Conservation (phyloP, 2,888 invertebrate genomes). For the Cosmopolites sordidus region DNA sequence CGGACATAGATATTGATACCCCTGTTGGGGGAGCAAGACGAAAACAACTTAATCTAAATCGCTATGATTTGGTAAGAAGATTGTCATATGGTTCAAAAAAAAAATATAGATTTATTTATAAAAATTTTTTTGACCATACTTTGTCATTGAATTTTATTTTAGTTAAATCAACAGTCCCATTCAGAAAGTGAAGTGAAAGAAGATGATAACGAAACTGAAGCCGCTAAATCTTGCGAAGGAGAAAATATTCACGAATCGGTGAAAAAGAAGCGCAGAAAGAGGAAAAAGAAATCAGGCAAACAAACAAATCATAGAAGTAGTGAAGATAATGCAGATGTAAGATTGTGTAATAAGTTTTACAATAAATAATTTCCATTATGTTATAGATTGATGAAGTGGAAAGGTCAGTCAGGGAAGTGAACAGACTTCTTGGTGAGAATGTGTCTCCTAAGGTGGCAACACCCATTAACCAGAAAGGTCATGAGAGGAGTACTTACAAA, state of each 20-base stretch:
- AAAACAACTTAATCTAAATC: slow-evolving; percentile 60
- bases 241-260: slow-evolving; percentile 49
- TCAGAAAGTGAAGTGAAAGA: slow-evolving; percentile 68
- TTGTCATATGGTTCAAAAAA: not conserved
- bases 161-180: slow-evolving; percentile 63
- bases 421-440: slow-evolving; percentile 61
- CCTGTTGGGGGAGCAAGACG: slow-evolving; percentile 52
- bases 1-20: slow-evolving; percentile 53
- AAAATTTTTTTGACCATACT: slow-evolving; percentile 3
- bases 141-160: slow-evolving; percentile 19
- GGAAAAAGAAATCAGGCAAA: slow-evolving; percentile 60
- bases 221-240: slow-evolving; percentile 53
- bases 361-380: slow-evolving; percentile 5
- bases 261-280: slow-evolving; percentile 59
- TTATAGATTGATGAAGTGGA: slow-evolving; percentile 62
- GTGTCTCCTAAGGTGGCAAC: slow-evolving; percentile 30
- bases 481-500: slow-evolving; percentile 37
- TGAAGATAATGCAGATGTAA: slow-evolving; percentile 61
- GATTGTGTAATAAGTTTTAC: slow-evolving; percentile 19
- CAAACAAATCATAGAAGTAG: slow-evolving; percentile 54
- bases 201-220: slow-evolving; percentile 62
- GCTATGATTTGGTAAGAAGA: slow-evolving; percentile 64
- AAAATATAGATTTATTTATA: not conserved
- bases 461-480: slow-evolving; percentile 18
- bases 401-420: slow-evolving; percentile 62